Percentiles rank a stretch among this genome's conserved stretches.
Evolutionary conservation across 2,888 invertebrate genomes (phyloP).

Genomic region (Machimus rusticus): DNA sequence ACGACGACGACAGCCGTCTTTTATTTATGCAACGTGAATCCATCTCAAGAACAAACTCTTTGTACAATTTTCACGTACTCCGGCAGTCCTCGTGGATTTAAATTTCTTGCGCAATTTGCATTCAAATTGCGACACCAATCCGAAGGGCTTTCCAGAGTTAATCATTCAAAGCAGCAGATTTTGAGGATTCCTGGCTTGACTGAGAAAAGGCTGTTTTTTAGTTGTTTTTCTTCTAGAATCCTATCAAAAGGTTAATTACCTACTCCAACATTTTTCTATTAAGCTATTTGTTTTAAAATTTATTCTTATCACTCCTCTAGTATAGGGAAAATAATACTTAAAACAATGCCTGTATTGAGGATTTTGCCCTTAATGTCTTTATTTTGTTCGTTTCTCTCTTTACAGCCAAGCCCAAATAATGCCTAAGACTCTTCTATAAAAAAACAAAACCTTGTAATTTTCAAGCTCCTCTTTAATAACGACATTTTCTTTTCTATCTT

Average conservation of each 20-base stretch:
- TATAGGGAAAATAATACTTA: too few relatives aligned
- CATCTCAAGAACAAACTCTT: conserved; percentile 24
- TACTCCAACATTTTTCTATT: background rate
- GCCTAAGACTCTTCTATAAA: too few relatives aligned
- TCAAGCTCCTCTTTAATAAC: too few relatives aligned
- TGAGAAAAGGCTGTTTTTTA: background rate
- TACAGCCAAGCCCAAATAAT: too few relatives aligned
- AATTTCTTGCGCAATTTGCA: conserved; percentile 42
- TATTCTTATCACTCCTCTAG: background rate
- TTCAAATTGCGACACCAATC: conserved; percentile 12
- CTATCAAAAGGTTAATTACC: background rate
- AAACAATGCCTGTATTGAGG: too few relatives aligned
- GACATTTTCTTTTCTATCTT: too few relatives aligned
- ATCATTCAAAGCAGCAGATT: background rate
- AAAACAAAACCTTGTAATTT: too few relatives aligned
- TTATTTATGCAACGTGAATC: background rate
- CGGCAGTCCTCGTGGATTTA: conserved; percentile 21
- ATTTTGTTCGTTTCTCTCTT: too few relatives aligned
- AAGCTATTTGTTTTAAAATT: background rate
- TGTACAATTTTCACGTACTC: conserved; percentile 46
- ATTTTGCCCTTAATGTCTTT: too few relatives aligned
- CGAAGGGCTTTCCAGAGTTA: background rate
- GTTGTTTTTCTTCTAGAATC: background rate
- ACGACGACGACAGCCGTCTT: background rate
- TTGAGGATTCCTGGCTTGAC: background rate